These are phyloP conservation scores for Xylocopa sonorina DNA, from an alignment of 1,140 invertebrate genomes.

Conservation along the genomic window DNA sequence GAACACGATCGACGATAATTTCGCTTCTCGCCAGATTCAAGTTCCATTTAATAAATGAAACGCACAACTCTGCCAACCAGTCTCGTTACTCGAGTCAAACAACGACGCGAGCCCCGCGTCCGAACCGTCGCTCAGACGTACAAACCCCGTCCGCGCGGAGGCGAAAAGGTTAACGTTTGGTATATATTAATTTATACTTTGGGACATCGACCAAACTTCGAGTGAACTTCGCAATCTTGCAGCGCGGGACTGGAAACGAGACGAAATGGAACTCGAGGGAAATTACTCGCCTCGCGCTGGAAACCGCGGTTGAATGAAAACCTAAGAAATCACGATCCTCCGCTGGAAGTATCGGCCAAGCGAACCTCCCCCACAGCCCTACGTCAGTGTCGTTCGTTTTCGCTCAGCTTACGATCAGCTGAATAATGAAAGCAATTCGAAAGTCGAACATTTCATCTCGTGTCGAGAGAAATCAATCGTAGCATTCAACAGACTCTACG, in stretches of 20 bases:
- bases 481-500: neutral
- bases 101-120: neutral
- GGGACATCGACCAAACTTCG: neutral
- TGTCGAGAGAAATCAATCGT: neutral
- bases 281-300: neutral
- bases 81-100: neutral
- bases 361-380: neutral
- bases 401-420: neutral
- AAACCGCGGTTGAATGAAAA: constrained; percentile 8
- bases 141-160: no score
- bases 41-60: no score
- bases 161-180: neutral
- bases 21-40: no score
- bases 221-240: neutral
- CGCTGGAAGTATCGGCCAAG: neutral
- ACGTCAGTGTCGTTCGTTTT: neutral
- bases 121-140: neutral
- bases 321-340: neutral
- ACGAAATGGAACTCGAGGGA: constrained; percentile 19
- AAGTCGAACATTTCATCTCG: no score
- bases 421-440: constrained; percentile 12
- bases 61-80: no score
- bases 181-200: neutral
- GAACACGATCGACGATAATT: no score
- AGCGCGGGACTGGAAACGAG: neutral